Percentiles rank a stretch among this genome's conserved stretches.
phyloP scores from a whole-genome alignment of 1,140 invertebrate species.

The Drosophila navojoa region DNA sequence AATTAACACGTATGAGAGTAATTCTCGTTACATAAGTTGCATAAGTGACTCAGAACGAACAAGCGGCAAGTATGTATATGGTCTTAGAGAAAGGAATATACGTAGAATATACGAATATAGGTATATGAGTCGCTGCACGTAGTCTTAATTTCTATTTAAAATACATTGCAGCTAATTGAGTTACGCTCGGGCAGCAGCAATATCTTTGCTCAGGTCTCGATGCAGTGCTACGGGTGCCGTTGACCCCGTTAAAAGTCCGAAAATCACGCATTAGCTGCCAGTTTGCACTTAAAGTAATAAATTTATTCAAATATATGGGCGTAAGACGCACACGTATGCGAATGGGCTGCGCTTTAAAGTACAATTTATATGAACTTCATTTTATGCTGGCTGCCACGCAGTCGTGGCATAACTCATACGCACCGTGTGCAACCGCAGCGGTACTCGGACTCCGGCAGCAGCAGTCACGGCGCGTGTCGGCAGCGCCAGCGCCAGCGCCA shows the following conservation, averaged over 20 bases:
- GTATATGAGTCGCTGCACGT: no score
- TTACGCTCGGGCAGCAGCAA: neutral
- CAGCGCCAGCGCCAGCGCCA: conserved; percentile 2
- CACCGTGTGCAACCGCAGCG: conserved; percentile 68
- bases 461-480: conserved; percentile 36
- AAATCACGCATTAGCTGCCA: conserved; percentile 80
- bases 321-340: conserved; percentile 39
- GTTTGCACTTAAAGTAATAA: conserved; percentile 82
- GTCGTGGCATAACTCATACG: conserved; percentile 77
- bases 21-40: no score
- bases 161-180: neutral
- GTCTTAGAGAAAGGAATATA: no score
- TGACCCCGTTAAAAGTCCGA: conserved; percentile 53
- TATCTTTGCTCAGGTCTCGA: conserved; percentile 21
- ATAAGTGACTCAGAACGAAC: no score
- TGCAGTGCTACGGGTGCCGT: conserved; percentile 13
- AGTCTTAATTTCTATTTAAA: no score
- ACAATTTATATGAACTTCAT: conserved; percentile 82
- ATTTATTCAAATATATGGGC: conserved; percentile 78
- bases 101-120: no score
- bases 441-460: conserved; percentile 28
- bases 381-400: conserved; percentile 59
- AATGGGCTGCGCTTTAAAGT: conserved; percentile 55
- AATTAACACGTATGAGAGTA: no score
- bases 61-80: no score